Conservation (phyloP, 2,888 invertebrate genomes). For the Caenorhabditis sp. region DNA sequence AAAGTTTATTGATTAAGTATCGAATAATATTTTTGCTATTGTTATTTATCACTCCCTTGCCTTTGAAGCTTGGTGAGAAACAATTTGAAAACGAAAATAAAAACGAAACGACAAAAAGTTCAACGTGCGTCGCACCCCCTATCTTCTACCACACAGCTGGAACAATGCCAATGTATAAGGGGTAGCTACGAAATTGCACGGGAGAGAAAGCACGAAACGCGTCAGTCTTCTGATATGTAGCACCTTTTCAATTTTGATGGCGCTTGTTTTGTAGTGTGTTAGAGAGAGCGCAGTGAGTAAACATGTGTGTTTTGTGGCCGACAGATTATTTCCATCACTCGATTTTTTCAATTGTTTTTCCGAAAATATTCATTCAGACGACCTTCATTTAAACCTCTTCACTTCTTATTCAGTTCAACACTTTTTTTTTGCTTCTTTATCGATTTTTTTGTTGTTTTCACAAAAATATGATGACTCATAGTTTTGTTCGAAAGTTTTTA, state of each 20-base stretch:
- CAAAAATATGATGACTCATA: conserved; percentile 21
- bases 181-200: conserved; percentile 42
- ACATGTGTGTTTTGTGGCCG: conserved; percentile 7
- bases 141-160: conserved; percentile 25
- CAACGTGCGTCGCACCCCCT: conserved; percentile 41
- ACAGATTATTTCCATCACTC: conserved; percentile 22
- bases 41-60: neutral
- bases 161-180: conserved; percentile 24
- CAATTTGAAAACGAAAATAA: neutral
- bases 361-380: neutral
- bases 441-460: neutral
- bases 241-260: neutral
- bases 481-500: neutral
- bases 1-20: neutral
- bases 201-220: conserved; percentile 16
- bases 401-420: neutral
- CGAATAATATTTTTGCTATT: neutral
- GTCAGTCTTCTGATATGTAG: conserved; percentile 17
- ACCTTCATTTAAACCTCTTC: neutral
- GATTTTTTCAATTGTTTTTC: conserved; percentile 20
- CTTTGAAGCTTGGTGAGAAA: neutral
- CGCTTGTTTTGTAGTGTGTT: neutral
- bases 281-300: neutral
- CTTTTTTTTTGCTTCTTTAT: conserved; percentile 4
- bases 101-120: conserved; percentile 19